Evolutionary conservation across 2,113 vertebrate species (phyloP).

Genomic region (Hemicordylus capensis): DNA sequence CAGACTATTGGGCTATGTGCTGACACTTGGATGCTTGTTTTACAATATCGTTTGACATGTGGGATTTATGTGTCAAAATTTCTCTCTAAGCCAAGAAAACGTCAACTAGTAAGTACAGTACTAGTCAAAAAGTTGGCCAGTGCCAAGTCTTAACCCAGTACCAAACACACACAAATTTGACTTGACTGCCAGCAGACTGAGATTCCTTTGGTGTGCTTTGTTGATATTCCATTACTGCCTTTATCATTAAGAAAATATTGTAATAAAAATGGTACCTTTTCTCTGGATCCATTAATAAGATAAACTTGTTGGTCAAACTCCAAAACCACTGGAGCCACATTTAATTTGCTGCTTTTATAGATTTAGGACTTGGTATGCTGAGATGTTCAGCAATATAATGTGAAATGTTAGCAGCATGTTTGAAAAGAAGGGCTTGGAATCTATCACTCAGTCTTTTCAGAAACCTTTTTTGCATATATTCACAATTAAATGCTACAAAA

Average conservation of each 20-base stretch:
- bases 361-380: slow-evolving; percentile 65
- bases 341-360: slow-evolving; percentile 75
- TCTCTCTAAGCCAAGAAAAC: slow-evolving; percentile 80
- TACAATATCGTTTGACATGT: slow-evolving; percentile 86
- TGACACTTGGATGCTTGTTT: slow-evolving; percentile 87
- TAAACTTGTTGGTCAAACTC: slow-evolving; percentile 78
- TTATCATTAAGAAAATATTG: slow-evolving; percentile 81
- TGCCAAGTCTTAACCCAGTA: slow-evolving; percentile 71
- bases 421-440: slow-evolving; percentile 49
- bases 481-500: slow-evolving; percentile 53
- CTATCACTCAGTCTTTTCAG: slow-evolving; percentile 59
- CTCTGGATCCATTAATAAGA: slow-evolving; percentile 78
- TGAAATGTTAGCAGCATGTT: slow-evolving; percentile 58
- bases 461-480: slow-evolving; percentile 33
- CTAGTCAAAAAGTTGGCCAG: slow-evolving; percentile 55
- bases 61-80: slow-evolving; percentile 83
- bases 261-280: slow-evolving; percentile 78
- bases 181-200: slow-evolving; percentile 61
- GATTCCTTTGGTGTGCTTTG: slow-evolving; percentile 74
- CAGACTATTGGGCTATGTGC: slow-evolving; percentile 75
- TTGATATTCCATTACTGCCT: slow-evolving; percentile 72
- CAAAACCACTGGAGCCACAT: slow-evolving; percentile 84
- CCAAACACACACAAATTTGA: slow-evolving; percentile 63
- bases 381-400: slow-evolving; percentile 66
- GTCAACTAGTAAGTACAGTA: slow-evolving; percentile 79